phyloP scores from a whole-genome alignment of 2,888 invertebrate species.

The Pollenia griseotomentosa region DNA sequence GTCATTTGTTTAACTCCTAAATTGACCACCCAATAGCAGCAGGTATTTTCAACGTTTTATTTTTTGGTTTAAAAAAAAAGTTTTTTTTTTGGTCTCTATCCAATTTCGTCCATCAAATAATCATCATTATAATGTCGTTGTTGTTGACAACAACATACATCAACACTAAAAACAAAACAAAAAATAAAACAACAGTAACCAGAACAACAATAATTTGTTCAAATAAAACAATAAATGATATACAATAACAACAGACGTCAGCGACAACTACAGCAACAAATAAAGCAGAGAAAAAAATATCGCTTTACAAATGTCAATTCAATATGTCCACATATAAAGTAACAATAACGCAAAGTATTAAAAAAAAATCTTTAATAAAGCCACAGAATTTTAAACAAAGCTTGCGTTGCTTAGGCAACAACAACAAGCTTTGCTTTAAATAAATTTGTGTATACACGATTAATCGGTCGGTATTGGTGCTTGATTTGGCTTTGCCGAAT shows the following conservation, averaged over 20 bases:
- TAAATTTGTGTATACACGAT: conserved; percentile 14
- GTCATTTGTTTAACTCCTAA: conserved; percentile 31
- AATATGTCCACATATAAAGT: conserved; percentile 52
- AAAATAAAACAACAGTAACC: neutral
- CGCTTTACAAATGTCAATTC: conserved; percentile 69
- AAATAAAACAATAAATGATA: conserved; percentile 22
- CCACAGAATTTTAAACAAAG: conserved; percentile 26
- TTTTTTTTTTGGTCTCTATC: conserved; percentile 12
- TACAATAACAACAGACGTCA: conserved; percentile 19
- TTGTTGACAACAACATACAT: conserved; percentile 65
- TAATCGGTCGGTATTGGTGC: conserved; percentile 39
- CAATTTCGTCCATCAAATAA: conserved; percentile 54
- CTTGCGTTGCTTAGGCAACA: neutral
- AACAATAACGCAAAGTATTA: conserved; percentile 45
- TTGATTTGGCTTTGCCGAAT: neutral
- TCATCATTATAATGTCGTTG: conserved; percentile 67
- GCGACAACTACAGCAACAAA: conserved; percentile 20
- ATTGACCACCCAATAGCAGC: conserved; percentile 53
- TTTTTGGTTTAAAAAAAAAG: conserved; percentile 2
- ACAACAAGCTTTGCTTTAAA: neutral
- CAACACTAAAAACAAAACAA: conserved; percentile 45
- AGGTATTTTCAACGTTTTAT: neutral
- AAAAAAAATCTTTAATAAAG: neutral
- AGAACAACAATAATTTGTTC: conserved; percentile 13
- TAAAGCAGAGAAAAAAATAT: conserved; percentile 36